Evolutionary conservation across 2,797 vertebrate species (phyloP).

Genomic region (Dendrocincla fuliginosa): DNA sequence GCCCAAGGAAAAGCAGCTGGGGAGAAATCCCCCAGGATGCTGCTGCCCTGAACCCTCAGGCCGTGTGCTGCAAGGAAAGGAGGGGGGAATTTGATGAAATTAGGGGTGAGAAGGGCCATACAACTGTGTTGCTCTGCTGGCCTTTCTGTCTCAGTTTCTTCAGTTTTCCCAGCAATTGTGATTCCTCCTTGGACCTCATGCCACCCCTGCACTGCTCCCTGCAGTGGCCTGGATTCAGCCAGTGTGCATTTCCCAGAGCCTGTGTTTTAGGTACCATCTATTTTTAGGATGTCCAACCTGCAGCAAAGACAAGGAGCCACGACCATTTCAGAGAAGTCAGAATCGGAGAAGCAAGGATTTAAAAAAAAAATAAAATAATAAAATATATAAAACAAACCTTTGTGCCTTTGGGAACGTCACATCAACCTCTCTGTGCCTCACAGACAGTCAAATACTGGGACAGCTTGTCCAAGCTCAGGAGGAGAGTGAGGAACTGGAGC

Average conservation of each 20-base stretch:
- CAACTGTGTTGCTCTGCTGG: not conserved
- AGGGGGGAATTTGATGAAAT: not conserved
- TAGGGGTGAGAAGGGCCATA: not conserved
- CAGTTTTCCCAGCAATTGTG: not conserved
- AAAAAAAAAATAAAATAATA: not conserved
- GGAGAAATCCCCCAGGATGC: not conserved
- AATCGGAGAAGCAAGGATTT: not conserved
- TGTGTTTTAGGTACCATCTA: not conserved
- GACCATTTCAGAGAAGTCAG: not conserved
- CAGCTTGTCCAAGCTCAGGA: not conserved
- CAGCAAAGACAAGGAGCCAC: not conserved
- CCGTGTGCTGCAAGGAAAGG: rapidly evolving
- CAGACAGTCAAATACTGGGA: not conserved
- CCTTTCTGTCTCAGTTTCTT: not conserved
- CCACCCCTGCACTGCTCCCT: not conserved
- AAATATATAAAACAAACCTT: not conserved
- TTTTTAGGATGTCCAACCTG: constrained; percentile 47
- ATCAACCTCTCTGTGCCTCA: not conserved
- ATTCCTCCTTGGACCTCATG: not conserved
- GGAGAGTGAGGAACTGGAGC: not conserved
- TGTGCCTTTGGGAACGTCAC: not conserved
- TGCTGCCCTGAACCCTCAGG: not conserved
- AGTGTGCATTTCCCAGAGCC: not conserved
- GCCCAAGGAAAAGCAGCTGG: not conserved
- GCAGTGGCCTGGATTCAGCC: not conserved